A percentile compares a stretch with the other conserved stretches of the same genome.
phyloP scores from a whole-genome alignment of 2,113 vertebrate species.

The Atherinomorus stipes region DNA sequence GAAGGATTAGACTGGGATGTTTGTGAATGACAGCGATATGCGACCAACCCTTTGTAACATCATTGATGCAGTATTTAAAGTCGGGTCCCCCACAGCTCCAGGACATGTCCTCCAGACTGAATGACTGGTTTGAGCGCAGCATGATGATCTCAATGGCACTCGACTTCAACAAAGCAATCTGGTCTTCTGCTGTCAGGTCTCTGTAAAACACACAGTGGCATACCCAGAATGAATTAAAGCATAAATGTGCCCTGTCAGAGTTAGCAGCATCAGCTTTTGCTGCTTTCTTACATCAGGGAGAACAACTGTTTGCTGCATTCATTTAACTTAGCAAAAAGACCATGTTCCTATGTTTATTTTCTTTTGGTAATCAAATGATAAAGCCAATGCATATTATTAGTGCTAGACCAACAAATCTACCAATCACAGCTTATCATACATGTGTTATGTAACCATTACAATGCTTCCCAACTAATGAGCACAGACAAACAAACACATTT shows the following conservation, averaged over 20 bases:
- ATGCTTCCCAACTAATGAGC: not conserved
- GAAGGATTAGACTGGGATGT: not conserved
- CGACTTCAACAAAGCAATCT: conserved; percentile 96
- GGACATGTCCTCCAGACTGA: conserved; percentile 94
- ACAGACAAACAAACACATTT: not conserved
- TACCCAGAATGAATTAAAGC: not conserved
- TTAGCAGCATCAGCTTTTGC: too few relatives aligned
- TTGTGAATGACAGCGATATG: not conserved
- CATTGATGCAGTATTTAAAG: conserved; percentile 92
- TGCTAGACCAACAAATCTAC: not conserved
- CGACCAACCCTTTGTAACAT: conserved; percentile 90
- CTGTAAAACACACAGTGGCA: conserved; percentile 69
- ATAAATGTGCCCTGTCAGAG: not conserved
- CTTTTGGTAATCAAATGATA: not conserved
- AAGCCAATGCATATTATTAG: not conserved
- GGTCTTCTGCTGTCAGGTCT: conserved; percentile 93
- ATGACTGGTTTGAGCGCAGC: conserved; percentile 97
- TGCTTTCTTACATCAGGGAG: too few relatives aligned
- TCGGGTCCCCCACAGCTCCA: conserved; percentile 93
- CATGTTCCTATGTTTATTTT: not conserved
- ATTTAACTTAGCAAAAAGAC: not conserved
- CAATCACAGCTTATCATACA: not conserved
- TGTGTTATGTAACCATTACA: not conserved
- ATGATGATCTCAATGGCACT: conserved; percentile 99
- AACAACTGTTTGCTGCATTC: too few relatives aligned